Evolutionary conservation across 92 coral and sea anemone species (phyloP), one percentile per base, ranked within the genome.

Genomic region (Zoanthus gigantus): DNA sequence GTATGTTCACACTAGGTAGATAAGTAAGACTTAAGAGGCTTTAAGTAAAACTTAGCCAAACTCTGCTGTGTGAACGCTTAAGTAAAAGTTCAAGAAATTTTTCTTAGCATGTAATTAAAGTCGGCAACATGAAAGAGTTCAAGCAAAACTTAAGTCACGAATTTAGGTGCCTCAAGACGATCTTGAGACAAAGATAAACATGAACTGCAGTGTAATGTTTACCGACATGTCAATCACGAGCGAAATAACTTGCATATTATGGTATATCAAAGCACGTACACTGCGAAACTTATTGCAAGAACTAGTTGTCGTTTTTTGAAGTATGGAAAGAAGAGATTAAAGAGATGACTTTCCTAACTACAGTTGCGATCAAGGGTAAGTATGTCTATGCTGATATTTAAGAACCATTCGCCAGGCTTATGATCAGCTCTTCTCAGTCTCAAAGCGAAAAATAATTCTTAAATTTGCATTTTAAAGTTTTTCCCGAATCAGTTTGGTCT

Each of bases 401-500:
- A 2, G 58, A 53, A 53, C 58, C 58, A 53, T 53, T 53, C 58
- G 4, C 58, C 58, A 53, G 58, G 58, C 14, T 53, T 53, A 53
- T 37, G 58, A 53, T 53, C 12, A 53, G 58, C 58, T 53, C 58
- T 53, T 53, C 58, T 53, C 58, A 53, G 58, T 53, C 58, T 53
- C 58, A 2, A 13, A 53, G 58, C 58, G 58, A 53, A 53, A 53
- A 53, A 53, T 53, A 53, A 53, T 53, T 61, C 69, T 61, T 61
- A 61, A 61, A 10, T 61, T 60, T 61, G 69, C 69, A 61, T 61
- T 61, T 61, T 61, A 61, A 61, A 18, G 69, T 61, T 61, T 18
- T 61, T 61, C 69, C 69, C 69, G 69, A 61, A 61, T 61, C 69
- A 61, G 69, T 61, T 61, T 61, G 16, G 69, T 61, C 69, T 5